These are phyloP conservation scores for Temnothorax curvispinosus DNA, from an alignment of 1,140 invertebrate genomes.

Conservation along the genomic window DNA sequence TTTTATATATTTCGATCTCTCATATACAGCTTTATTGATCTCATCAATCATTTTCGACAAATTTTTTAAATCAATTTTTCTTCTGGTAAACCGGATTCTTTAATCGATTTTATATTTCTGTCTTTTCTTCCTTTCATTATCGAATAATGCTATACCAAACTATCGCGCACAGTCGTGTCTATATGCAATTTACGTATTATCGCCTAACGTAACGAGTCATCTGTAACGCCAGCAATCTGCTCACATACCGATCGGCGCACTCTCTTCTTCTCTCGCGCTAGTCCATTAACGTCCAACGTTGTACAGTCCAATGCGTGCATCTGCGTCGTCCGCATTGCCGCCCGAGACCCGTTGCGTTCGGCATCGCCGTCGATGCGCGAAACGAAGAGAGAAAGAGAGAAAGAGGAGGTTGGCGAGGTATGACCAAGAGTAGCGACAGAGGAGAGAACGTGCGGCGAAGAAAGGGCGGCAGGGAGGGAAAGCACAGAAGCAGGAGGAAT, in stretches of 20 bases:
- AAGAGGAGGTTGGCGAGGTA: background rate
- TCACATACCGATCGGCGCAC: conserved; percentile 34
- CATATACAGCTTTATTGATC: background rate
- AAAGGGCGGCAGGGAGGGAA: background rate
- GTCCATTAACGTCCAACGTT: conserved; percentile 50
- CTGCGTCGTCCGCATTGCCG: conserved; percentile 49
- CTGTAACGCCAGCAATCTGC: conserved; percentile 23
- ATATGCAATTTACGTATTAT: conserved; percentile 3
- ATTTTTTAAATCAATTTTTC: background rate
- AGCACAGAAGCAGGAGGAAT: conserved; percentile 40
- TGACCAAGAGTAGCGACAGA: conserved; percentile 32
- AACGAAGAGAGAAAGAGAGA: conserved; percentile 34
- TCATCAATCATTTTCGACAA: background rate
- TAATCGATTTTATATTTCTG: background rate
- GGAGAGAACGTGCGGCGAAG: conserved; percentile 5
- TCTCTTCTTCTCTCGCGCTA: conserved; percentile 37
- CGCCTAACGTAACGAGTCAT: conserved; percentile 32
- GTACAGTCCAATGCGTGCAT: conserved; percentile 49
- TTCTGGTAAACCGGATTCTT: background rate
- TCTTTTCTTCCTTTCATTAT: background rate
- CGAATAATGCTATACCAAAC: background rate
- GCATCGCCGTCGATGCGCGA: conserved; percentile 28
- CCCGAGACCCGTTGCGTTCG: conserved; percentile 51
- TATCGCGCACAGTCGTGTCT: background rate
- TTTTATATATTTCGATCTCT: background rate